Evolutionary conservation across 2,113 vertebrate genomes (phyloP).

Genomic region (Ramphastos sulfuratus): DNA sequence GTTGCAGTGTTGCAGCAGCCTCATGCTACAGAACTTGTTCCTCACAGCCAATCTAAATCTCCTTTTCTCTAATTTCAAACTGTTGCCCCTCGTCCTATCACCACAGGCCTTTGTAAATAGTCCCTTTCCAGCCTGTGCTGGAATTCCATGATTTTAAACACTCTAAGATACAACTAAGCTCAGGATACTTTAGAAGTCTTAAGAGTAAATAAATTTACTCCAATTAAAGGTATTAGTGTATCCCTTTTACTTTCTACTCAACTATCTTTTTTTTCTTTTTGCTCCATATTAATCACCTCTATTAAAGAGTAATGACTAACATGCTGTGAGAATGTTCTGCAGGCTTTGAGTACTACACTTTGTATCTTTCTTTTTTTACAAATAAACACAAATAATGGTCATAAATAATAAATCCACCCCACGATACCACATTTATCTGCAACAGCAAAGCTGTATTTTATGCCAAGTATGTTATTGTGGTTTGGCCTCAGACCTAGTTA

Average conservation of each 20-base stretch:
- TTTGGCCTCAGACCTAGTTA: conserved; percentile 17
- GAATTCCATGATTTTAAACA: background rate
- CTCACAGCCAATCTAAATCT: no score
- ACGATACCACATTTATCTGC: background rate
- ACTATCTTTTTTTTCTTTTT: background rate
- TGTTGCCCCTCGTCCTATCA: no score
- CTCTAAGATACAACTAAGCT: background rate
- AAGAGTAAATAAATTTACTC: background rate
- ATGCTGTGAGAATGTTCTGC: background rate
- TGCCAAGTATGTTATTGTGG: background rate
- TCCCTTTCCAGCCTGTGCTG: no score
- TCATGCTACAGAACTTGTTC: no score
- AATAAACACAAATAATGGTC: background rate
- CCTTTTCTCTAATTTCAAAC: no score
- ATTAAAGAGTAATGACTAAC: background rate
- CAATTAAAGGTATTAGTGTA: no score
- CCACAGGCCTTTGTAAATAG: no score
- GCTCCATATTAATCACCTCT: background rate
- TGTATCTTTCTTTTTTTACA: background rate
- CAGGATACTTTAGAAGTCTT: background rate
- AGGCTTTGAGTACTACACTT: background rate
- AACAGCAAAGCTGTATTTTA: background rate
- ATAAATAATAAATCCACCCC: background rate
- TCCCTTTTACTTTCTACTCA: background rate
- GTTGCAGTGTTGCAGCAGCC: no score